These are phyloP conservation scores for Thereva nobilitata DNA, from an alignment of 2,888 invertebrate species.

Conservation along the genomic window DNA sequence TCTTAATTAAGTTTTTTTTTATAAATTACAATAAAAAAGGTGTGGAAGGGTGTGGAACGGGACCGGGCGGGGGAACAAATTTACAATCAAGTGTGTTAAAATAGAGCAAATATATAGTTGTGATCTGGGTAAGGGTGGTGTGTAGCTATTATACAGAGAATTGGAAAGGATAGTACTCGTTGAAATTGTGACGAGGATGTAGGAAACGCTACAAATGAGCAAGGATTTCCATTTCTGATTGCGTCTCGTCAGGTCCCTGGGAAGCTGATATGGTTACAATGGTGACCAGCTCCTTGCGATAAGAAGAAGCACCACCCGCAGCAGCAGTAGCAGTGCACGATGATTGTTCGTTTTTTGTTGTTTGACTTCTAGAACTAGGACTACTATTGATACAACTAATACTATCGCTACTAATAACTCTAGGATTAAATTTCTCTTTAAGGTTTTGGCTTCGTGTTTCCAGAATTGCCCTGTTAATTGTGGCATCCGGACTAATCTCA, in stretches of 20 bases:
- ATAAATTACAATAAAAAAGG: no score
- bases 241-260: constrained; percentile 31
- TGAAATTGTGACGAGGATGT: not conserved
- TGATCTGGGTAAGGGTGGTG: not conserved
- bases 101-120: no score
- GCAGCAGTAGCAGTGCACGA: not conserved
- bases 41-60: no score
- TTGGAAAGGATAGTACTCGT: not conserved
- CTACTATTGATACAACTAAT: constrained; percentile 38
- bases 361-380: constrained; percentile 26
- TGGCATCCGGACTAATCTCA: constrained; percentile 11
- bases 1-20: no score
- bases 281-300: constrained; percentile 55
- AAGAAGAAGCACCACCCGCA: constrained; percentile 38
- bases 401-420: constrained; percentile 39
- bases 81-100: no score
- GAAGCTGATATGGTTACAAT: constrained; percentile 56
- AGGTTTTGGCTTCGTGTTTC: constrained; percentile 39
- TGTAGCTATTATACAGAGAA: constrained; percentile 12
- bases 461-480: constrained; percentile 24
- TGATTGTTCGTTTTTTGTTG: constrained; percentile 11
- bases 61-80: no score
- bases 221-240: constrained; percentile 55
- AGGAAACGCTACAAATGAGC: constrained; percentile 54
- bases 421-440: constrained; percentile 43